Evolutionary conservation across 1,140 invertebrate species (phyloP), one percentile per base, ranked within the genome.

Genomic region (Sinonovacula constricta): DNA sequence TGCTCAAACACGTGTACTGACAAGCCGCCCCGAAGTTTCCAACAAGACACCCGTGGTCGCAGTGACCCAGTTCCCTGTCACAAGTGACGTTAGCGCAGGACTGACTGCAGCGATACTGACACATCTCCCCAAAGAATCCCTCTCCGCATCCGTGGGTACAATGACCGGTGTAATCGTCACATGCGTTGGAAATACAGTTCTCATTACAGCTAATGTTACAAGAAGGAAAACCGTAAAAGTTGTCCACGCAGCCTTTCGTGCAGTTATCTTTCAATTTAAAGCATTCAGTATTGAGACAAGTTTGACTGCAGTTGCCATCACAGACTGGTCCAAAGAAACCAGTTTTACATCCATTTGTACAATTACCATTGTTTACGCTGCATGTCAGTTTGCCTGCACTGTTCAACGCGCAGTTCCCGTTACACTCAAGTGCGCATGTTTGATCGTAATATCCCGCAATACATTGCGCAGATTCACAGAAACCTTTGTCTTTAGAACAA

Each of bases 61-160:
- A 75, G n/a, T 10, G 30, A 7, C 71, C 71, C n/a, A 28, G 33
- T 0, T 65, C 28, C 31, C 65, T 60, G 24, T 34, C 24, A 56
- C 71, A 75, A 24, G 39, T 75, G 15, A 33, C n/a, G 1, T 22
- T 22, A 15, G 56, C 24, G 51, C 71, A 75, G 24, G 63, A 54
- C 15, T 34, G 22, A n/a, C 56, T 75, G 30, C 71, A 75, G 1
- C 26, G 10, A 10, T 24, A 4, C 18, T 75, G 34, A 62, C 71
- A 75, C 7, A n/a, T 24, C 22, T 56, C 49, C 12, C 49, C 59
- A 39, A 54, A 75, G 18, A 49, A 75, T 28, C 34, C 57, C 12
- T 54, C 59, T 28, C 63, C 36, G 36, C 71, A 75, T 7, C 59
- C 59, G 28, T 39, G 26, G 5, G 59, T 65, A 56, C 71, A 75